Base-by-base conservation (phyloP, 2,113 vertebrate species). In the Dissostichus mawsoni region DNA sequence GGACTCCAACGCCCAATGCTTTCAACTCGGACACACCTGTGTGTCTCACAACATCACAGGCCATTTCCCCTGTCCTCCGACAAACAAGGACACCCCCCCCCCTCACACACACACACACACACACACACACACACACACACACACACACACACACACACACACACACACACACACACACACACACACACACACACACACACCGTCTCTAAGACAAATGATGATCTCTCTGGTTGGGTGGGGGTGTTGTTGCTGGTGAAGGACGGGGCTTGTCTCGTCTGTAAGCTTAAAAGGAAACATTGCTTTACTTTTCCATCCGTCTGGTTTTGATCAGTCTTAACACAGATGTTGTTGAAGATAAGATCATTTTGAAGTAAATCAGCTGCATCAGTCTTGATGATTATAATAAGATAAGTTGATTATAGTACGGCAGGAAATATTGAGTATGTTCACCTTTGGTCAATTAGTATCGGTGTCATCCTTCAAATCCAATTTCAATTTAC, bases 11-110 rank as follows among this genome's bases (percentile, higher is more conserved):
- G 36, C 53, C 66, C 10, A 4, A 52, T 20, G 67, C 81, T 93
- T 90, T 90, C 78, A 94, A 88, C 86, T 86, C 61, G 0, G 6
- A 90, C 88, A 88, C 92, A 94, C 90, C 93, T 94, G 93, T 87
- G 86, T 84, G 90, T 92, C 89, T 87, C 85, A 92, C 81, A 92
- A 94, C 90, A 94, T 86, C 81, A 87, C 87, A 86, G 78, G 51
- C 89, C 87, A 91, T 92, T 89, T 87, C 84, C 85, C 76, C 63
- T 81, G 87, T 89, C 76, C 63, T 77, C 86, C 69, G 83, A 86
- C 85, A 93, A 92, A 92, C 79, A 85, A 73, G 79, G 41, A 71
- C 80, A 70, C 6, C n/a, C 36, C 20, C 55, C 69, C 12, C 56
- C 63, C 12, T 1, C 17, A 52, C 65, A 33, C 17, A 5, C 29